phyloP scores from a whole-genome alignment of 2,888 invertebrate species.

The Aphelenchoides bicaudatus region DNA sequence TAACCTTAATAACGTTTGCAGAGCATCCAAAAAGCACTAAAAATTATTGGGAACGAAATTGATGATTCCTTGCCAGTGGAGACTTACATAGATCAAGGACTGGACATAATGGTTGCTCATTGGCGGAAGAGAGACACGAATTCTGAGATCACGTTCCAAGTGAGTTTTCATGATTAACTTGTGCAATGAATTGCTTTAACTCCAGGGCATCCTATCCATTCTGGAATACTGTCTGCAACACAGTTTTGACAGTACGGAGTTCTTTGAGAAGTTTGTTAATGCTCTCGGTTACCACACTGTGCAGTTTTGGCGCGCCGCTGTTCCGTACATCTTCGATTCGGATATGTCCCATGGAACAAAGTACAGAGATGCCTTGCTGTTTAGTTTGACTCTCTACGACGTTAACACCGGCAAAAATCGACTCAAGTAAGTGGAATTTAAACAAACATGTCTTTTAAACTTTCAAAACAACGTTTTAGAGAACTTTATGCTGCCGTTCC shows the following conservation, averaged over 20 bases:
- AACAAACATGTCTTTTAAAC: conserved; percentile 14
- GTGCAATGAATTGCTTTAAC: conserved; percentile 7
- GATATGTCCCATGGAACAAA: conserved; percentile 56
- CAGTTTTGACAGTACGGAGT: conserved; percentile 42
- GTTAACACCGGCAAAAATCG: conserved; percentile 58
- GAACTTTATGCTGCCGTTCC: conserved; percentile 60
- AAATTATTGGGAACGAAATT: conserved; percentile 28
- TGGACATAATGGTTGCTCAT: conserved; percentile 37
- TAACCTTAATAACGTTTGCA: conserved; percentile 12
- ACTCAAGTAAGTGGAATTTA: conserved; percentile 39
- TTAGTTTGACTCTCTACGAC: conserved; percentile 57
- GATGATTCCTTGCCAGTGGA: conserved; percentile 19
- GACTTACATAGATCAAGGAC: conserved; percentile 24
- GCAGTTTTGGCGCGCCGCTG: conserved; percentile 49
- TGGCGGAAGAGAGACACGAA: conserved; percentile 47
- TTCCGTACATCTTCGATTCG: conserved; percentile 55
- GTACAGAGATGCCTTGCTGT: conserved; percentile 56
- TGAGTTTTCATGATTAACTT: conserved; percentile 15
- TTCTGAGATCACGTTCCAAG: conserved; percentile 52
- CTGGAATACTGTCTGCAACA: conserved; percentile 56
- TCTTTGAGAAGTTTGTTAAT: conserved; percentile 49
- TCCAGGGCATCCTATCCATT: conserved; percentile 48
- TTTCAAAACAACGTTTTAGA: conserved; percentile 31
- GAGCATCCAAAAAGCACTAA: conserved; percentile 33
- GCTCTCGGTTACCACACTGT: conserved; percentile 49